phyloP scores from a whole-genome alignment of 2,888 invertebrate species.

The Ditula angustiorana region DNA sequence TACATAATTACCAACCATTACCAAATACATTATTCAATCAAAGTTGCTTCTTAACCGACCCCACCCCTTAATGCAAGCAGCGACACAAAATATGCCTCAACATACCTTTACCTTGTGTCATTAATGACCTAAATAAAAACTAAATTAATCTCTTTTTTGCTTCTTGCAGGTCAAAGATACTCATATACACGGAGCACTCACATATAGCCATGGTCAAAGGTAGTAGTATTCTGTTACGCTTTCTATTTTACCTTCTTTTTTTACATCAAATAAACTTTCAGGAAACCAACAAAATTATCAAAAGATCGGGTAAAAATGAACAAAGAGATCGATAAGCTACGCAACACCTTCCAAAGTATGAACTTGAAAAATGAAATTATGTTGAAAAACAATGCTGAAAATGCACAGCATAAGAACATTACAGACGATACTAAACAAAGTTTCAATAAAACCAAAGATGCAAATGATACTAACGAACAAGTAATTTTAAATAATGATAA shows the following conservation, averaged over 20 bases:
- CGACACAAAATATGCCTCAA: too few relatives aligned
- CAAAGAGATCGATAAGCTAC: constrained; percentile 66
- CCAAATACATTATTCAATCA: too few relatives aligned
- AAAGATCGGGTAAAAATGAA: constrained; percentile 59
- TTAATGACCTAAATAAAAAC: neutral
- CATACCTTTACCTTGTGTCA: too few relatives aligned
- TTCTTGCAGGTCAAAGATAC: constrained; percentile 59
- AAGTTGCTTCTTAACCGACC: too few relatives aligned
- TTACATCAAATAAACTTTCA: constrained; percentile 47
- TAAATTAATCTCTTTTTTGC: neutral
- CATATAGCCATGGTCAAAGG: constrained; percentile 55
- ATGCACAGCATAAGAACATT: constrained; percentile 45
- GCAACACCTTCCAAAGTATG: constrained; percentile 61
- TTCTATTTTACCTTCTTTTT: neutral
- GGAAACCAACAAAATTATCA: constrained; percentile 58
- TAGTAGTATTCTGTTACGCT: constrained; percentile 40
- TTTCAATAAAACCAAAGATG: constrained; percentile 1
- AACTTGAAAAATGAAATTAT: constrained; percentile 65
- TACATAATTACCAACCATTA: too few relatives aligned
- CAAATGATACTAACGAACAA: neutral
- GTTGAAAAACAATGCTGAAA: constrained; percentile 52
- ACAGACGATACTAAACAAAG: constrained; percentile 7
- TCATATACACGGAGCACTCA: constrained; percentile 51
- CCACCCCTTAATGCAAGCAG: too few relatives aligned
- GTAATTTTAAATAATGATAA: neutral